Conservation (phyloP, 92 coral and sea anemone species). For the Porites lobata region DNA sequence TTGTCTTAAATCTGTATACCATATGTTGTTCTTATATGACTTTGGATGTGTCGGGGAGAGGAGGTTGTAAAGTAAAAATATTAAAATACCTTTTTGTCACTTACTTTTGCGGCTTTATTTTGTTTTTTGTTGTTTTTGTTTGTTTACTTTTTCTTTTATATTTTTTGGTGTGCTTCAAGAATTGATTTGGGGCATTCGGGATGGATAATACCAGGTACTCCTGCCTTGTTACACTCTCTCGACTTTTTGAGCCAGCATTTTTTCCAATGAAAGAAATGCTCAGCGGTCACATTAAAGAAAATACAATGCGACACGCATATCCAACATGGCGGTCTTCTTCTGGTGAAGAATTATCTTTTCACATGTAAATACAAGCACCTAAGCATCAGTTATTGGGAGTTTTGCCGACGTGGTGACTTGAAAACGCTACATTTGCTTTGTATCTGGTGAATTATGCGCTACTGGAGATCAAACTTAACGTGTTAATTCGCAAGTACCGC, state of each 20-base stretch:
- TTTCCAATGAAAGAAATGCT: background rate
- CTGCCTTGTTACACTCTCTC: background rate
- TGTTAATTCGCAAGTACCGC: background rate
- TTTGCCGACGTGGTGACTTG: background rate
- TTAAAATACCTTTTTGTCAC: too few species aligned
- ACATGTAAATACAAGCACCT: slow-evolving; percentile 63
- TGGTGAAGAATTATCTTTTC: slow-evolving; percentile 67
- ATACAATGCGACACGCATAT: slow-evolving; percentile 78
- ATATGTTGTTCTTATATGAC: too few species aligned
- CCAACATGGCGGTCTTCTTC: slow-evolving; percentile 94
- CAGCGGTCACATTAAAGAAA: slow-evolving; percentile 69
- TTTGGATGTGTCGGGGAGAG: too few species aligned
- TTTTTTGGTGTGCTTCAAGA: too few species aligned
- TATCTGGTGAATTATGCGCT: background rate
- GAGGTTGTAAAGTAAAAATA: too few species aligned
- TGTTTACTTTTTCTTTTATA: too few species aligned
- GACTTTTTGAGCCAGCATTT: slow-evolving; percentile 39
- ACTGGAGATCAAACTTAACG: background rate
- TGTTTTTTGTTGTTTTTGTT: too few species aligned
- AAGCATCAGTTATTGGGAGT: slow-evolving; percentile 29
- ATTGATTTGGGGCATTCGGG: background rate
- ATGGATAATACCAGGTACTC: background rate
- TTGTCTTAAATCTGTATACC: too few species aligned
- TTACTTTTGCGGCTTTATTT: too few species aligned
- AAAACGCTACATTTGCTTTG: background rate